Base-by-base conservation (phyloP, 2,113 vertebrate genomes). In the Plotosus lineatus region DNA sequence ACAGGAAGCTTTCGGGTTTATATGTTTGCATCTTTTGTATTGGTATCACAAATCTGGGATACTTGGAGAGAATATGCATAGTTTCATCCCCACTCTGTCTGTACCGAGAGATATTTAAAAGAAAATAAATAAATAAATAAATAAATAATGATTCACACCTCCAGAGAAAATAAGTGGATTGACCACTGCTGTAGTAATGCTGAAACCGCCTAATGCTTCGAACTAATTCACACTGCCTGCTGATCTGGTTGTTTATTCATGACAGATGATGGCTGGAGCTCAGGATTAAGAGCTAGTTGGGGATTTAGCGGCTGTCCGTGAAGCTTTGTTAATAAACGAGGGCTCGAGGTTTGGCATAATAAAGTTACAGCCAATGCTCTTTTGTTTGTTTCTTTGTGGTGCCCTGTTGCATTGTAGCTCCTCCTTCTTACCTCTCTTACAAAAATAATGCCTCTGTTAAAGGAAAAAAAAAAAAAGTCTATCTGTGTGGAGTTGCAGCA, bases 1-100 rank as follows among this genome's bases (percentile, higher is more conserved):
- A 83, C 73, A 90, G 87, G 87, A 90, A 87, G 42, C 60, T 50
- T 61, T 53, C 36, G 55, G 78, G 48, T 42, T 21, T 23, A 58
- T 40, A 66, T 77, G 53, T n/a, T n/a, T n/a, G n/a, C n/a, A n/a
- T n/a, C n/a, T 21, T 65, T 38, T 63, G 11, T 40, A 42, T 66
- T 40, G 36, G 36, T 28, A 1, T 31, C 28, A 2, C 21, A 26
- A n/a, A 51, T 65, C 6, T 50, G 42, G 26, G 4, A 42, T 36
- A 36, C n/a, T 48, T 51, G 19, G 4, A 19, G 1, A 78, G 56
- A 63, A 36, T 10, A 6, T 15, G 26, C 23, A 6, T 38, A 38
- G 61, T 77, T 33, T 46, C 42, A 14, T 65, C 17, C 28, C 14
- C 14, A 26, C 9, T 75, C 21, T 1, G 3, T 42, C 15, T 42